Evolutionary conservation across 2,113 vertebrate genomes (phyloP).

Genomic region (Stomatorhinus ivindoensis): DNA sequence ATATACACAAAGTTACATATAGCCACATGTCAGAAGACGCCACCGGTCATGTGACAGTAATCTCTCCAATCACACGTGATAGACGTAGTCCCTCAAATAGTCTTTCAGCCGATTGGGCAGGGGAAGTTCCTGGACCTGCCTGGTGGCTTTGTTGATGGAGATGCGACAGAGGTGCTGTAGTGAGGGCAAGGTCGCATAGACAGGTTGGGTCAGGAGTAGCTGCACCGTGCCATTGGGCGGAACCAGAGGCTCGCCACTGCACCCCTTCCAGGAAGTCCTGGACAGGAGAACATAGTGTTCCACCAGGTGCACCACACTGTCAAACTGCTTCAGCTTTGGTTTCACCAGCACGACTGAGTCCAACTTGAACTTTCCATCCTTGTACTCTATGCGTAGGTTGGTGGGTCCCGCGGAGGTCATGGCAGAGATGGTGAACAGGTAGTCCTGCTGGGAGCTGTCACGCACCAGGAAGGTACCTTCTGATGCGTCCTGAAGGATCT

Average conservation of each 20-base stretch:
- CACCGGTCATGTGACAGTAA: conserved; percentile 5
- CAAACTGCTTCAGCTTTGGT: conserved; percentile 86
- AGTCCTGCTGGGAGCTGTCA: conserved; percentile 71
- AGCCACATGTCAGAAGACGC: conserved; percentile 20
- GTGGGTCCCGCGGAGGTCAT: conserved; percentile 92
- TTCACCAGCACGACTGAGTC: conserved; percentile 88
- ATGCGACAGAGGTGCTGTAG: conserved; percentile 86
- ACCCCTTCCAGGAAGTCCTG: conserved; percentile 53
- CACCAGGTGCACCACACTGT: conserved; percentile 90
- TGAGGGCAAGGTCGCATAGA: conserved; percentile 68
- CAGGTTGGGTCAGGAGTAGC: conserved; percentile 84
- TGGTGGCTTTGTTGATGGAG: conserved; percentile 77
- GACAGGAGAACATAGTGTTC: conserved; percentile 89
- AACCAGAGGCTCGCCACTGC: conserved; percentile 39
- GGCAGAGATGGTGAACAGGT: conserved; percentile 80
- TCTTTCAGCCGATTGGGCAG: conserved; percentile 84
- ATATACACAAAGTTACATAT: conserved; percentile 20
- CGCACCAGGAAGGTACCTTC: conserved; percentile 76
- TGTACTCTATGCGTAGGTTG: conserved; percentile 87
- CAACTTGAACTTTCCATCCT: conserved; percentile 89
- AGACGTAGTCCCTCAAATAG: conserved; percentile 85
- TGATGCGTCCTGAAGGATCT: conserved; percentile 76
- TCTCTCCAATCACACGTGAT: conserved; percentile 68
- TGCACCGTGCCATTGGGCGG: conserved; percentile 80
- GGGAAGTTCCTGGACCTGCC: conserved; percentile 73